Evolutionary conservation across 2,888 invertebrate species (phyloP).

Genomic region (Ormia ochracea): DNA sequence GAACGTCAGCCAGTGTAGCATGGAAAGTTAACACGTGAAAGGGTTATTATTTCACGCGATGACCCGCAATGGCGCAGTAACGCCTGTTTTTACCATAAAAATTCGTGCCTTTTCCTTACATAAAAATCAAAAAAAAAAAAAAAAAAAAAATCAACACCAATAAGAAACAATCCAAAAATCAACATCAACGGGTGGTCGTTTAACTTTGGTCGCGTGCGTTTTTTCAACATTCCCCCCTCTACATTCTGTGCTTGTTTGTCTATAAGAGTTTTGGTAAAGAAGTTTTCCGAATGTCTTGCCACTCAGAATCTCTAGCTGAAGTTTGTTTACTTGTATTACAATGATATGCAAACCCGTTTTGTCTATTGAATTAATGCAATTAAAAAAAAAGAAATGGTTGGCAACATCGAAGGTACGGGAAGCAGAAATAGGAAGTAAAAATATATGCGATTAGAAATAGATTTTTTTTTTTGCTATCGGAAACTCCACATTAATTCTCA

Average conservation of each 20-base stretch:
- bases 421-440: not conserved
- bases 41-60: constrained; percentile 71
- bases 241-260: not conserved
- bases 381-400: constrained; percentile 31
- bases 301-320: constrained; percentile 20
- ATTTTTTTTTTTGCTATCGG: too few relatives aligned
- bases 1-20: constrained; percentile 32
- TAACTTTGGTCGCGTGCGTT: constrained; percentile 60
- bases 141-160: not conserved
- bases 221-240: constrained; percentile 8
- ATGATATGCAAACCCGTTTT: constrained; percentile 56
- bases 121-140: not conserved
- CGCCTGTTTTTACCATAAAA: constrained; percentile 61
- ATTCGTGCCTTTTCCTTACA: constrained; percentile 51
- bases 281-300: not conserved
- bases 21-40: constrained; percentile 64
- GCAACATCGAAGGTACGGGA: not conserved
- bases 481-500: too few relatives aligned
- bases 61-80: constrained; percentile 69
- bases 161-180: constrained; percentile 42
- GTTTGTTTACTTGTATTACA: constrained; percentile 32
- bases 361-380: constrained; percentile 61
- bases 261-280: constrained; percentile 3
- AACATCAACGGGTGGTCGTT: constrained; percentile 60
- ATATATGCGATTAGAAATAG: too few relatives aligned